Percentiles rank a stretch among this genome's conserved stretches.
Evolutionary conservation across 2,888 invertebrate genomes (phyloP).

Genomic region (Drosophila nr. fundita): DNA sequence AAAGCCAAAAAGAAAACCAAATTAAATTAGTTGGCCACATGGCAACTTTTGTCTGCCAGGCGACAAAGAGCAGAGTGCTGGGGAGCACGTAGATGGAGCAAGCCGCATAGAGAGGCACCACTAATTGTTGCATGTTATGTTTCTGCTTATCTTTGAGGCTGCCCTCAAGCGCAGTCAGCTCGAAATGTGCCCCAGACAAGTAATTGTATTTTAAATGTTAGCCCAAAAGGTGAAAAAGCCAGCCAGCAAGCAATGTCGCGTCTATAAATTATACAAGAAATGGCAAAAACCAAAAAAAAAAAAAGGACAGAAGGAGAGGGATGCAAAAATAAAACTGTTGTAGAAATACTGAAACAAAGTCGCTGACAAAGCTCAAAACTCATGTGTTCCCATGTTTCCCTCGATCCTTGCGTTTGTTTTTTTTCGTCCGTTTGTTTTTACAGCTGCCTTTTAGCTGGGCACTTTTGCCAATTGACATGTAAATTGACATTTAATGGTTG

Average conservation of each 20-base stretch:
- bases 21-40: conserved; percentile 84
- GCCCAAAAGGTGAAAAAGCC: conserved; percentile 58
- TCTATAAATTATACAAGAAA: conserved; percentile 77
- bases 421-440: conserved; percentile 36
- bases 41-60: conserved; percentile 72
- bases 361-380: conserved; percentile 70
- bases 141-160: conserved; percentile 70
- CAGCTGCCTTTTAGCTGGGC: conserved; percentile 52
- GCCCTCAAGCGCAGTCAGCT: conserved; percentile 52
- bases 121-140: conserved; percentile 81
- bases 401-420: conserved; percentile 9
- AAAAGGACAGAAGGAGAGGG: background rate
- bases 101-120: conserved; percentile 41
- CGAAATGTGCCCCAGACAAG: conserved; percentile 64
- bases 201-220: conserved; percentile 83
- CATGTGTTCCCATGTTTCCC: conserved; percentile 53
- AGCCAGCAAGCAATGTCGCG: conserved; percentile 65
- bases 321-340: conserved; percentile 8
- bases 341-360: conserved; percentile 54
- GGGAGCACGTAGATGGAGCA: conserved; percentile 4
- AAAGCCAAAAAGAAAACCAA: conserved; percentile 60
- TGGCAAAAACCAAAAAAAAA: conserved; percentile 40
- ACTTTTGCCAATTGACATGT: conserved; percentile 81
- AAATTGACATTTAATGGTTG: conserved; percentile 84
- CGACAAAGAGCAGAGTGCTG: conserved; percentile 23